Evolutionary conservation across 2,113 vertebrate species (phyloP).

Genomic region (Pollimyrus isidori): DNA sequence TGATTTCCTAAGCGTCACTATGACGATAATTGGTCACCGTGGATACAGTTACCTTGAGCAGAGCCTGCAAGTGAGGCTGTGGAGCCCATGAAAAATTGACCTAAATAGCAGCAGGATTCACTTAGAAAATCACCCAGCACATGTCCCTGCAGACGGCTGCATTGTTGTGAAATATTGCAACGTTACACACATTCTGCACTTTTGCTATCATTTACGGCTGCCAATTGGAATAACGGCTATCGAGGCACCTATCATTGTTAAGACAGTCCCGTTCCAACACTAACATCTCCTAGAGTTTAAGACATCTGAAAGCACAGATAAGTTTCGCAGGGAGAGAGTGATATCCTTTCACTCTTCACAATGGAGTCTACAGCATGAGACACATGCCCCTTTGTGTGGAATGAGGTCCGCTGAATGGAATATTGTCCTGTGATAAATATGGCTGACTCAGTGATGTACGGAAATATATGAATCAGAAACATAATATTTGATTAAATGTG

Average conservation of each 20-base stretch:
- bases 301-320: background rate
- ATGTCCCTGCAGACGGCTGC: background rate
- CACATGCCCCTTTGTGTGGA: background rate
- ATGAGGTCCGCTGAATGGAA: background rate
- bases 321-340: background rate
- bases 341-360: background rate
- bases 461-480: background rate
- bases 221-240: background rate
- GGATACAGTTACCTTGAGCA: background rate
- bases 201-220: background rate
- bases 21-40: background rate
- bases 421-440: slow-evolving; percentile 2
- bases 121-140: background rate
- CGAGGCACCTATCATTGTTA: background rate
- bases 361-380: background rate
- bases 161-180: background rate
- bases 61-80: background rate
- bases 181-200: background rate
- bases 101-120: slow-evolving; percentile 12
- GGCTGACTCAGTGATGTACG: background rate
- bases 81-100: background rate
- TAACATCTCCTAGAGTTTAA: background rate
- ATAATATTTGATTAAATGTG: slow-evolving; percentile 4
- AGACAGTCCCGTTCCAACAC: background rate
- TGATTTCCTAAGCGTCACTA: background rate